Conservation (phyloP, 2,888 invertebrate species). For the Julus scandinavius region DNA sequence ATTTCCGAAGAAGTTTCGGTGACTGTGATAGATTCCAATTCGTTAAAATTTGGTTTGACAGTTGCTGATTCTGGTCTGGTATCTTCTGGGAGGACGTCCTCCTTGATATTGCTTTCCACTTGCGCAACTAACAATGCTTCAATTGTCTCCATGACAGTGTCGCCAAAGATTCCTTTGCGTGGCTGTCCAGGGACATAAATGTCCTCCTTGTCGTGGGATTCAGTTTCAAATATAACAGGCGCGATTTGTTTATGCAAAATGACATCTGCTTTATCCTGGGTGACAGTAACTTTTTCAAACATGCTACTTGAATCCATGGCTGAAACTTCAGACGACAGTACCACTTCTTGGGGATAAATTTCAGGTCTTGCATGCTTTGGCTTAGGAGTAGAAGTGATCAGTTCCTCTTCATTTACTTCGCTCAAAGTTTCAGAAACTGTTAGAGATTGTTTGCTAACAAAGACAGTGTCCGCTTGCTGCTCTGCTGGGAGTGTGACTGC, state of each 20-base stretch:
- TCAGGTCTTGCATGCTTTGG: conserved; percentile 50
- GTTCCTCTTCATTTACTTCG: conserved; percentile 59
- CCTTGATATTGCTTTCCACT: conserved; percentile 49
- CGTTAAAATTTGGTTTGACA: not conserved
- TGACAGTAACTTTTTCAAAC: not conserved
- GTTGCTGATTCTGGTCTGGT: not conserved
- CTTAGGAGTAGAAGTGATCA: conserved; percentile 48
- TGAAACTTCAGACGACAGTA: conserved; percentile 51
- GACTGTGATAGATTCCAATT: conserved; percentile 56
- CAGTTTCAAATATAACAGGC: conserved; percentile 14
- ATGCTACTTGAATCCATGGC: conserved; percentile 46
- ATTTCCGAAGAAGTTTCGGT: conserved; percentile 56
- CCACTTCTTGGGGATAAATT: conserved; percentile 54
- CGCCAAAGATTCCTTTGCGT: conserved; percentile 10
- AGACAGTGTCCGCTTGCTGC: conserved; percentile 50
- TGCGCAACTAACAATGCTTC: conserved; percentile 4
- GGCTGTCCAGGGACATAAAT: not conserved
- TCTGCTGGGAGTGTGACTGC: conserved; percentile 40
- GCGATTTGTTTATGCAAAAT: conserved; percentile 21
- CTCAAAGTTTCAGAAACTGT: conserved; percentile 59
- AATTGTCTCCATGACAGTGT: conserved; percentile 31
- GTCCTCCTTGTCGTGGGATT: conserved; percentile 48
- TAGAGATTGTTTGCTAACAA: conserved; percentile 58
- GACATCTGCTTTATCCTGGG: conserved; percentile 45
- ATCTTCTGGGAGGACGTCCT: conserved; percentile 39